Percentiles rank a stretch among this genome's conserved stretches.
These are phyloP conservation scores for Coelogynopora nodosa DNA, from an alignment of 2,888 invertebrate genomes.

Conservation along the genomic window DNA sequence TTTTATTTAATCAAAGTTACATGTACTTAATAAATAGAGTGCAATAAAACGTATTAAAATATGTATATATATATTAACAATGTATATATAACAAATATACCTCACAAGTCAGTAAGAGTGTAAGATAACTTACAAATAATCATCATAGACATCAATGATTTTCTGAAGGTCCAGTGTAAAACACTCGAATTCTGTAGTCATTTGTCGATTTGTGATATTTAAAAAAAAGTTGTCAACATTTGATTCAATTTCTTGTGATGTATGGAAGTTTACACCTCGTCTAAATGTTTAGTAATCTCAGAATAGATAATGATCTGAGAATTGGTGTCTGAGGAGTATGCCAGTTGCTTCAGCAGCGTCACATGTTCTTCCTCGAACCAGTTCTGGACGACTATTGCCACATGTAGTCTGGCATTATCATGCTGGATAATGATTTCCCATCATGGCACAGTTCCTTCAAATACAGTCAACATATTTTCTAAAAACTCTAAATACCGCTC, in stretches of 20 bases:
- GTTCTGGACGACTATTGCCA: constrained; percentile 24
- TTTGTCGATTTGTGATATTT: constrained; percentile 23
- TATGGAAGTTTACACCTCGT: constrained; percentile 9
- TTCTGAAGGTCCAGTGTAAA: too few species aligned
- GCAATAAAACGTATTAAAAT: not conserved
- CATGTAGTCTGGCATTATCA: constrained; percentile 19
- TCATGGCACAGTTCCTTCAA: constrained; percentile 20
- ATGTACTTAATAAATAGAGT: constrained; percentile 5
- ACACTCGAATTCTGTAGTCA: constrained; percentile 18
- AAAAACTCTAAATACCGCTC: constrained; percentile 12
- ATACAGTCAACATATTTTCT: constrained; percentile 20
- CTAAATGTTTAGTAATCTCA: not conserved
- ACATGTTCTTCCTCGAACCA: constrained; percentile 14
- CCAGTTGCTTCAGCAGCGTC: constrained; percentile 12
- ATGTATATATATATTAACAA: constrained; percentile 15
- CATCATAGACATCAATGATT: too few species aligned
- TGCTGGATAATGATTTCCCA: constrained; percentile 28
- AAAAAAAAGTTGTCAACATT: not conserved
- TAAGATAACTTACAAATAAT: too few species aligned
- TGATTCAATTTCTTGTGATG: constrained; percentile 4
- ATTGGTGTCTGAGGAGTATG: constrained; percentile 28
- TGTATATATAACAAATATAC: constrained; percentile 18
- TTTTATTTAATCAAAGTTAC: constrained; percentile 1
- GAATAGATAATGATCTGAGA: not conserved
- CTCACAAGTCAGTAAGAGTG: constrained; percentile 22